These are phyloP conservation scores for Caradrina clavipalpis DNA, from an alignment of 2,888 invertebrate species.

Conservation along the genomic window DNA sequence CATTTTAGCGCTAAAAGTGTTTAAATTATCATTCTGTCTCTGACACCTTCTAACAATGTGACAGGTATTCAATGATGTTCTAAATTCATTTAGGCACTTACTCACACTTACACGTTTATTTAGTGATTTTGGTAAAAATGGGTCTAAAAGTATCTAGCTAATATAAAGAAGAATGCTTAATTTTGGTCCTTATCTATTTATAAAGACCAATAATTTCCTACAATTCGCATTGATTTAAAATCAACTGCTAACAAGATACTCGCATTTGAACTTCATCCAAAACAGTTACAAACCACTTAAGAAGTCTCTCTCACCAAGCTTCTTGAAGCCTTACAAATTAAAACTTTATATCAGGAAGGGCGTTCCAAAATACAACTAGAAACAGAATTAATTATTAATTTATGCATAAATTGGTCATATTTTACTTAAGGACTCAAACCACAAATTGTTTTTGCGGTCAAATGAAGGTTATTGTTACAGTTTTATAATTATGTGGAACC, in stretches of 20 bases:
- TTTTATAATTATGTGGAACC: constrained; percentile 3
- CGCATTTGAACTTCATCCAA: neutral
- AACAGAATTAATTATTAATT: constrained; percentile 33
- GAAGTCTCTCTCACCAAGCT: neutral
- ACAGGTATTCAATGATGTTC: too few species aligned
- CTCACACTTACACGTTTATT: too few species aligned
- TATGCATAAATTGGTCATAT: constrained; percentile 32
- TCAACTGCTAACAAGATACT: neutral
- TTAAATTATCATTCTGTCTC: too few species aligned
- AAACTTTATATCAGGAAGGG: neutral
- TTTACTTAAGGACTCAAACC: constrained; percentile 17
- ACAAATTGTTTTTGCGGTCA: constrained; percentile 38
- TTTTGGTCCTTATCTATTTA: neutral
- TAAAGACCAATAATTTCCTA: too few species aligned
- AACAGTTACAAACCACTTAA: neutral
- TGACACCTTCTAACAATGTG: too few species aligned
- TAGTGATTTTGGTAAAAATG: too few species aligned
- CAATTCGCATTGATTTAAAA: neutral
- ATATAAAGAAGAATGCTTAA: neutral
- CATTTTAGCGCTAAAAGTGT: too few species aligned
- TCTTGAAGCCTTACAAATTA: constrained; percentile 5
- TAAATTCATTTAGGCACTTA: too few species aligned
- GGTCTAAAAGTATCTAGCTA: too few species aligned
- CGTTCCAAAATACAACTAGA: neutral
- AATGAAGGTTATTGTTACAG: neutral